Evolutionary conservation across 2,888 invertebrate species (phyloP).

Genomic region (Cephus runcator): DNA sequence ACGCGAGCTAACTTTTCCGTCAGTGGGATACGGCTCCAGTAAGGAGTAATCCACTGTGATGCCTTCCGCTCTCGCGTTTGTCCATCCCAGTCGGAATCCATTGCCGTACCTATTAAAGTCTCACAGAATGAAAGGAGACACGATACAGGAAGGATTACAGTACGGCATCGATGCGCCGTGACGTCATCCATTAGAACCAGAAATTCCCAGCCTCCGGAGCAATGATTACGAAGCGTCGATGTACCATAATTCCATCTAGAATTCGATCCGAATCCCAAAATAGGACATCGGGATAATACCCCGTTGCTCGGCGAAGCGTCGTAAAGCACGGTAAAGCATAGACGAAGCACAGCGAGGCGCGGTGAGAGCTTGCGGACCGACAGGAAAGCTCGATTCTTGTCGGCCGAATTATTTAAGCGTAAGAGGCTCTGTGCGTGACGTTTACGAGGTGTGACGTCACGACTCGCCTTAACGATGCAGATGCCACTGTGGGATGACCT

Average conservation of each 20-base stretch:
- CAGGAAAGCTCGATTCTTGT: neutral
- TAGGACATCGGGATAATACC: neutral
- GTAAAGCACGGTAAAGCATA: too few relatives aligned
- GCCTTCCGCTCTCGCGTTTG: neutral
- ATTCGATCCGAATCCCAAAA: neutral
- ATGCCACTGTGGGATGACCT: neutral
- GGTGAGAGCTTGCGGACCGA: neutral
- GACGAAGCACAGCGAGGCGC: neutral
- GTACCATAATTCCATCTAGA: neutral
- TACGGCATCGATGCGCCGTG: neutral
- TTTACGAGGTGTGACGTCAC: slow-evolving; percentile 42
- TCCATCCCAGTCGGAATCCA: neutral
- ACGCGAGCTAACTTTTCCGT: neutral
- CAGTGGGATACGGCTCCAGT: neutral
- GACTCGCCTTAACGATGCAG: slow-evolving; percentile 8
- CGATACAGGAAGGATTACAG: neutral
- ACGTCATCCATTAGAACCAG: neutral
- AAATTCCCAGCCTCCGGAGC: neutral
- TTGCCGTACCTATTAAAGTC: neutral
- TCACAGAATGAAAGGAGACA: neutral
- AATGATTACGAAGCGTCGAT: neutral
- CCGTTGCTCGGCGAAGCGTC: neutral
- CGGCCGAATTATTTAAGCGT: neutral
- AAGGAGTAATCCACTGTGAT: neutral
- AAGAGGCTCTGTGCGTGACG: slow-evolving; percentile 35